These are phyloP conservation scores for Drosophila nebulosa DNA, from an alignment of 1,140 invertebrate species.

Conservation along the genomic window DNA sequence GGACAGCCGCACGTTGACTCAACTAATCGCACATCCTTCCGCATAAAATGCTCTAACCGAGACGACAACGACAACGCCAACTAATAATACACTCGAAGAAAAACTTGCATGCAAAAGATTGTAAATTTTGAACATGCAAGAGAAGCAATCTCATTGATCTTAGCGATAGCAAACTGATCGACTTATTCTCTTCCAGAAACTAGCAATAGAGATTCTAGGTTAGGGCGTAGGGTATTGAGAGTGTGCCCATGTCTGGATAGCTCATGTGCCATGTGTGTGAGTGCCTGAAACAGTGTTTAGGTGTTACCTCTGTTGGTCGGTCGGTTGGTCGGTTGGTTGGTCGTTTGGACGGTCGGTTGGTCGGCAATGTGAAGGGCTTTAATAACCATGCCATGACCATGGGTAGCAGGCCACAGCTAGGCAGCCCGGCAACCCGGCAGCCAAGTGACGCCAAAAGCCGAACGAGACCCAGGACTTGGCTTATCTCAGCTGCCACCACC, in stretches of 20 bases:
- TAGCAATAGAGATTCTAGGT: too few species aligned
- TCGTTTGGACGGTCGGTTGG: too few species aligned
- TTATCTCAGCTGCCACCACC: slow-evolving; percentile 65
- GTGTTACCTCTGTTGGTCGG: slow-evolving; percentile 44
- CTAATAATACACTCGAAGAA: neutral
- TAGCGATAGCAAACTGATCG: too few species aligned
- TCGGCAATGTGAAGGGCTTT: slow-evolving; percentile 54
- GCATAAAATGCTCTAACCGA: slow-evolving; percentile 57
- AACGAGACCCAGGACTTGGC: slow-evolving; percentile 34
- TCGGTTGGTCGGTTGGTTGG: neutral
- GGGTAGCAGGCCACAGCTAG: slow-evolving; percentile 19
- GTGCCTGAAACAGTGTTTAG: slow-evolving; percentile 21
- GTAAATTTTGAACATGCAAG: too few species aligned
- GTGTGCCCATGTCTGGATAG: neutral
- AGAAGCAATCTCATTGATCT: too few species aligned
- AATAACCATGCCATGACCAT: slow-evolving; percentile 45
- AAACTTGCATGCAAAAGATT: slow-evolving; percentile 13
- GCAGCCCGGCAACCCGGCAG: slow-evolving; percentile 8
- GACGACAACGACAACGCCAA: neutral
- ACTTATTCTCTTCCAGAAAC: too few species aligned
- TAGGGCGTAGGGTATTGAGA: neutral
- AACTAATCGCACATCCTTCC: slow-evolving; percentile 78
- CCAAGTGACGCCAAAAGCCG: slow-evolving; percentile 51
- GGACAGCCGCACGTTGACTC: slow-evolving; percentile 59
- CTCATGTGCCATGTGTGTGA: slow-evolving; percentile 31